These are phyloP conservation scores for Cassiopea xamachana DNA, from an alignment of 30 jellyfish, hydroid and myxozoan genomes.

Conservation along the genomic window DNA sequence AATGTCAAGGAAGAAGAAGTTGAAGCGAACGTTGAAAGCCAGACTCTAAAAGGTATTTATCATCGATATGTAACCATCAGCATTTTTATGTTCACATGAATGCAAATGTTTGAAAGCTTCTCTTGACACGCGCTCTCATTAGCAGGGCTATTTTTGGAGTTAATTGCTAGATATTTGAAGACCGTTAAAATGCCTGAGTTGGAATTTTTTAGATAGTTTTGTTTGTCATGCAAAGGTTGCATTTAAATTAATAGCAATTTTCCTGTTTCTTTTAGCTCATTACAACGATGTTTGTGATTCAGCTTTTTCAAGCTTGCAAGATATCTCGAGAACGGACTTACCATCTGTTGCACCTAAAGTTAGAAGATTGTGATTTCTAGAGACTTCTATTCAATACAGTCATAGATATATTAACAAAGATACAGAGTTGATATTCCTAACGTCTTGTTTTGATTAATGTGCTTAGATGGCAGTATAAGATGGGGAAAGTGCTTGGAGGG, in stretches of 20 bases:
- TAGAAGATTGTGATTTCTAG: neutral
- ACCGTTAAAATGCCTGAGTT: too few species aligned
- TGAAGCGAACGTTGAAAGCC: neutral
- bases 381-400: neutral
- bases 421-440: neutral
- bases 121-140: too few species aligned
- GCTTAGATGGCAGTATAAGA: too few species aligned
- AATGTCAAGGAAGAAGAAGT: neutral
- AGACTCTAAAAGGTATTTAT: neutral
- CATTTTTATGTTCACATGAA: too few species aligned
- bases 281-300: slow-evolving; percentile 62
- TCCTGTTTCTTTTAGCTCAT: slow-evolving; percentile 29
- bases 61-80: too few species aligned
- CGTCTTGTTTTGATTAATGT: neutral
- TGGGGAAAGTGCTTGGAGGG: too few species aligned
- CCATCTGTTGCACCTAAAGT: neutral
- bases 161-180: too few species aligned
- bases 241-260: neutral
- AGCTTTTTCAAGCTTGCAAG: slow-evolving; percentile 46
- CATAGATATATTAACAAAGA: neutral
- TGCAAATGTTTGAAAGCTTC: too few species aligned
- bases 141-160: too few species aligned
- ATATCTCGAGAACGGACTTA: neutral
- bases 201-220: too few species aligned
- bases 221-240: too few species aligned